A percentile compares a stretch with the other conserved stretches of the same genome.
Evolutionary conservation across 2,797 vertebrate species (phyloP).

Genomic region (Centropyge bicolor): DNA sequence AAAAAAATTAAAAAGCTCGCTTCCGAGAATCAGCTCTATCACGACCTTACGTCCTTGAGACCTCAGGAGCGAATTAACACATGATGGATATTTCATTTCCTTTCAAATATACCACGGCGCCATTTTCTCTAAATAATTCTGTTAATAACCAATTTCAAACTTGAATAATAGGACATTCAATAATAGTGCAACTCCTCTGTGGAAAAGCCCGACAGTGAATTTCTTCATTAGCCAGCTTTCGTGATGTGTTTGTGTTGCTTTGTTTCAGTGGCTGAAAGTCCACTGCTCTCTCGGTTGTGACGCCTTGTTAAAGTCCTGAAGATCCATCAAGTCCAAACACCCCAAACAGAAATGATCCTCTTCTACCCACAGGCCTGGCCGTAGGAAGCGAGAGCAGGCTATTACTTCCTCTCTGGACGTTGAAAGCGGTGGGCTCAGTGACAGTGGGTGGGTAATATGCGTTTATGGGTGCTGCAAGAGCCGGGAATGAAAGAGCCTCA

Average conservation of each 20-base stretch:
- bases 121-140: constrained; percentile 22
- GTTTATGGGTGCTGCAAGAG: constrained; percentile 48
- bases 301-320: constrained; percentile 30
- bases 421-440: constrained; percentile 42
- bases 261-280: constrained; percentile 37
- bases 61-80: constrained; percentile 1
- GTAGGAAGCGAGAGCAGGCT: constrained; percentile 22
- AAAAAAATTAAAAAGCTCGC: constrained; percentile 16
- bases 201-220: neutral
- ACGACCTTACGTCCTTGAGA: constrained; percentile 10
- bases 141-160: constrained; percentile 4
- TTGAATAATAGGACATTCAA: neutral
- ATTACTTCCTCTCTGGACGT: constrained; percentile 52
- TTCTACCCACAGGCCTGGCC: constrained; percentile 34
- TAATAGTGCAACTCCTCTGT: neutral
- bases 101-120: constrained; percentile 14
- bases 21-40: constrained; percentile 16
- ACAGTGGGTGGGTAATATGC: constrained; percentile 52
- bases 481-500: constrained; percentile 33
- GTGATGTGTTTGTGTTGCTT: constrained; percentile 33
- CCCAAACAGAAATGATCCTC: constrained; percentile 41
- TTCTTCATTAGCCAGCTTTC: constrained; percentile 26
- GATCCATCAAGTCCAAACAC: constrained; percentile 44
- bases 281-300: neutral
- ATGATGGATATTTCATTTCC: constrained; percentile 24